Percentiles rank a stretch among this genome's conserved stretches.
These are phyloP conservation scores for Morus bassanus DNA, from an alignment of 2,797 vertebrate species.

Conservation along the genomic window DNA sequence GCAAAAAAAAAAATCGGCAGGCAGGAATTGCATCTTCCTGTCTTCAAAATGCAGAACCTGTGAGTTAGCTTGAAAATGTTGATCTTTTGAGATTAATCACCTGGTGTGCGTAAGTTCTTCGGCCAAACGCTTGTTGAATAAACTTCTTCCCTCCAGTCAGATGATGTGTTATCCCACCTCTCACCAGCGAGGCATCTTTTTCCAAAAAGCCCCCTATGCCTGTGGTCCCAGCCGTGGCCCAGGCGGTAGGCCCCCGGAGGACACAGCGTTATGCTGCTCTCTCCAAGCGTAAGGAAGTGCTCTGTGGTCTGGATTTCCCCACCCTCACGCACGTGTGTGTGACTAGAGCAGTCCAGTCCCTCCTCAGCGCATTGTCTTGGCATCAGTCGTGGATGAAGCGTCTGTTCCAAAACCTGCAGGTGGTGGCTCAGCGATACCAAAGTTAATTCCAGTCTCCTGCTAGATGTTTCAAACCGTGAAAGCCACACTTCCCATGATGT, in stretches of 20 bases:
- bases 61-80: neutral
- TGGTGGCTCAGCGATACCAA: neutral
- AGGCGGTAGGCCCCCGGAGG: neutral
- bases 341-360: neutral
- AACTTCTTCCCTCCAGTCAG: neutral
- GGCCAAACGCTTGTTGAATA: neutral
- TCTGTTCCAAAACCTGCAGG: neutral
- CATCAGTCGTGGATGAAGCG: neutral
- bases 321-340: fast-evolving
- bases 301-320: neutral
- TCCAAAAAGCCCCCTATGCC: fast-evolving
- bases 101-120: neutral
- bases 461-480: neutral
- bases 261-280: neutral
- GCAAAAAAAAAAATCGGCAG: neutral
- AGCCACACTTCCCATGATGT: neutral
- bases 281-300: neutral
- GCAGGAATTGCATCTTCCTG: neutral
- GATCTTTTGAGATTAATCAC: neutral
- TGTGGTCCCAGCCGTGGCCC: neutral
- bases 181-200: neutral
- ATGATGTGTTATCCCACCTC: neutral
- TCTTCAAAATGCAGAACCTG: neutral
- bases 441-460: neutral
- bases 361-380: neutral